Percentiles rank a stretch among this genome's conserved stretches.
phyloP scores from a whole-genome alignment of 2,113 vertebrate species.

The Arvicanthis niloticus region DNA sequence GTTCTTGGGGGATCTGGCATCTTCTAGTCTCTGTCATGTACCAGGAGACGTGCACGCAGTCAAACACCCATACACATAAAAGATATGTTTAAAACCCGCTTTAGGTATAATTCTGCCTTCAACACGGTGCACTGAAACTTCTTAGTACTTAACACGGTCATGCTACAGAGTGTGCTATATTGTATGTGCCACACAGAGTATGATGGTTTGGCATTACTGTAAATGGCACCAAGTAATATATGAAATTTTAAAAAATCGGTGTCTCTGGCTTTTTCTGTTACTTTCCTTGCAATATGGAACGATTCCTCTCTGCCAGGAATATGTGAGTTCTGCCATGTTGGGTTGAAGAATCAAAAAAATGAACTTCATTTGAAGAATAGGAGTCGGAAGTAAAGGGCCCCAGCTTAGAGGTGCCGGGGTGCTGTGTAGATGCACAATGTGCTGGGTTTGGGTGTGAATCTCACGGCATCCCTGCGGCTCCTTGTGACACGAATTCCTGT shows the following conservation, averaged over 20 bases:
- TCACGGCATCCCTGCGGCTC: too few relatives aligned
- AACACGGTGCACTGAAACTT: background rate
- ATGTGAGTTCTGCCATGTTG: background rate
- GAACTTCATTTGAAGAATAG: background rate
- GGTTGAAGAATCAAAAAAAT: background rate
- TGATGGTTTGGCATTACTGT: background rate
- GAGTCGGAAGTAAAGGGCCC: background rate
- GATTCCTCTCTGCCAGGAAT: background rate
- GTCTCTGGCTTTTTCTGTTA: background rate
- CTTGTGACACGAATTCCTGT: background rate
- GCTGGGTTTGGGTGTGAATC: fast-evolving
- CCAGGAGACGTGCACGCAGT: background rate
- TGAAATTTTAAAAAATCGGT: background rate
- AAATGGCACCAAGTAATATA: background rate
- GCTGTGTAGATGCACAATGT: background rate
- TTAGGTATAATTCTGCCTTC: background rate
- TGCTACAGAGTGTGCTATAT: fast-evolving
- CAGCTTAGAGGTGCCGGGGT: background rate
- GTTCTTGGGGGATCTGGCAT: background rate
- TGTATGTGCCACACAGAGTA: background rate
- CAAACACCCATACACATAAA: background rate
- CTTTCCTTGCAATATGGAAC: background rate
- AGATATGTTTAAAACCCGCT: background rate
- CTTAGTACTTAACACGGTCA: background rate
- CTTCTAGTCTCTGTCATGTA: background rate